These are phyloP conservation scores for Solea solea DNA, from an alignment of 2,113 vertebrate species.

Conservation along the genomic window DNA sequence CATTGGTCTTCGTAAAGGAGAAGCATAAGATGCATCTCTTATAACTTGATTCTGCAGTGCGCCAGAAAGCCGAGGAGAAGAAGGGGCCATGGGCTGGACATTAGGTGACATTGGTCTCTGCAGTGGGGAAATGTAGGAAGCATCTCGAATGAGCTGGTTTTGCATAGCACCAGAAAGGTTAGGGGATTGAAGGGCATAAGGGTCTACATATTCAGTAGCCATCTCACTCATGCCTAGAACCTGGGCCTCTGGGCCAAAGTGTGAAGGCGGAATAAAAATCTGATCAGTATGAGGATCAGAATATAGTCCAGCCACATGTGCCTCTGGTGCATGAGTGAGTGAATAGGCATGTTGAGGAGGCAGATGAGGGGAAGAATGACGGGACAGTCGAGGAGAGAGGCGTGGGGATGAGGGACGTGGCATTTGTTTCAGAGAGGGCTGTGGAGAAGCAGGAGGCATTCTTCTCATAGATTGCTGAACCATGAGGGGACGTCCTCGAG, in stretches of 20 bases:
- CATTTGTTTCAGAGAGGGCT: conserved; percentile 76
- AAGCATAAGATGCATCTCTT: conserved; percentile 56
- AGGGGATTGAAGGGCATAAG: conserved; percentile 47
- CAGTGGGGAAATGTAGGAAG: conserved; percentile 57
- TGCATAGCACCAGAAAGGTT: conserved; percentile 63
- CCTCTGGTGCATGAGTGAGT: conserved; percentile 16
- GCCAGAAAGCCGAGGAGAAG: conserved; percentile 62
- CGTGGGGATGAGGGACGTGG: conserved; percentile 65
- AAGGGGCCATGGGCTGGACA: conserved; percentile 43
- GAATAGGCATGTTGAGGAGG: conserved; percentile 43
- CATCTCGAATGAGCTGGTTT: conserved; percentile 57
- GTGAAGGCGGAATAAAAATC: conserved; percentile 44
- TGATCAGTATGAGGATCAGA: conserved; percentile 52
- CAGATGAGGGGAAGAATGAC: conserved; percentile 62
- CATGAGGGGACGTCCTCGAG: conserved; percentile 78
- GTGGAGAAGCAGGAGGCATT: conserved; percentile 71
- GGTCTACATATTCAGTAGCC: conserved; percentile 36
- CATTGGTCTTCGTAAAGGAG: conserved; percentile 54
- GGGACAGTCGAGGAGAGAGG: conserved; percentile 67
- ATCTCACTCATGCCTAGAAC: conserved; percentile 48
- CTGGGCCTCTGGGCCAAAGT: conserved; percentile 49
- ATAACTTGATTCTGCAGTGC: conserved; percentile 66
- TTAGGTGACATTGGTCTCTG: conserved; percentile 59
- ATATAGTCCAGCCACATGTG: conserved; percentile 32
- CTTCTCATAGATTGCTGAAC: conserved; percentile 71